Evolutionary conservation across 1,140 invertebrate genomes (phyloP).

Genomic region (Notospermus geniculatus): DNA sequence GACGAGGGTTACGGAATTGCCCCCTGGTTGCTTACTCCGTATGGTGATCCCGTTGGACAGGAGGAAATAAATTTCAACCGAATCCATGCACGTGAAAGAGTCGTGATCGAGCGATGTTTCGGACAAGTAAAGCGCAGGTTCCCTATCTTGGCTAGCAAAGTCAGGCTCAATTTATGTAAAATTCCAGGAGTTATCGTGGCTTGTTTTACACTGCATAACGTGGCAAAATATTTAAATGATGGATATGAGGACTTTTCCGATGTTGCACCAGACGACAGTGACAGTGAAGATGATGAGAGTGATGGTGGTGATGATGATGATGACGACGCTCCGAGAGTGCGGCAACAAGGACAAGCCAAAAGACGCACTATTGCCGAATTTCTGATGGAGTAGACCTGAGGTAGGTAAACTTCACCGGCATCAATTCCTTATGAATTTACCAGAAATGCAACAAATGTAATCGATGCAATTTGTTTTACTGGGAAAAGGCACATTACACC

Average conservation of each 20-base stretch:
- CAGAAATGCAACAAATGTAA: too few relatives aligned
- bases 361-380: too few relatives aligned
- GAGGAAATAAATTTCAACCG: neutral
- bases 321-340: too few relatives aligned
- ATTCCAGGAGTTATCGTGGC: constrained; percentile 1
- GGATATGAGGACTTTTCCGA: neutral
- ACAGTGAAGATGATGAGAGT: too few relatives aligned
- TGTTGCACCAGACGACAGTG: neutral
- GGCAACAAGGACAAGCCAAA: too few relatives aligned
- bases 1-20: constrained; percentile 2
- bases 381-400: too few relatives aligned
- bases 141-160: neutral
- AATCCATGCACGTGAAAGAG: neutral
- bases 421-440: too few relatives aligned
- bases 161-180: neutral
- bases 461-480: too few relatives aligned
- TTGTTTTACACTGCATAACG: constrained; percentile 3
- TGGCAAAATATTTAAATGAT: neutral
- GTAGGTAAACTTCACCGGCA: too few relatives aligned
- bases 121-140: constrained; percentile 1
- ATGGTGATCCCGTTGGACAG: neutral
- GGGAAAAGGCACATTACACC: too few relatives aligned
- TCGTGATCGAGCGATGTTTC: constrained; percentile 1
- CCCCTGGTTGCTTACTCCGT: too few relatives aligned
- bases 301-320: too few relatives aligned